Conservation (phyloP, 2,797 vertebrate species). For the Molossus molossus region DNA sequence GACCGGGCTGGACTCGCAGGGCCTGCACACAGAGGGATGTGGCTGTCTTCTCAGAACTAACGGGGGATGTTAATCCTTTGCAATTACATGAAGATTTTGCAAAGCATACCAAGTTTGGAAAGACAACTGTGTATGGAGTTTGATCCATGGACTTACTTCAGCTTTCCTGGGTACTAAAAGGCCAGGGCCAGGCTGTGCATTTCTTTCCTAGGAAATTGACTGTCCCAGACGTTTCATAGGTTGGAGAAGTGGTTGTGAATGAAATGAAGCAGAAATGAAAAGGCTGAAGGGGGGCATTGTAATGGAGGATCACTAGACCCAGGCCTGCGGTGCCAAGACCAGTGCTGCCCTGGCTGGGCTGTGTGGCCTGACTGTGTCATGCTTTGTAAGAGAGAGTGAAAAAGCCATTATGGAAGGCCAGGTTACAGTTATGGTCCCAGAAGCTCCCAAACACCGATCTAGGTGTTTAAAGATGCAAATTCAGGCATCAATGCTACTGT, state of each 20-base stretch:
- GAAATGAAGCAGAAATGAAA: slow-evolving; percentile 88
- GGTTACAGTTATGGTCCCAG: slow-evolving; percentile 94
- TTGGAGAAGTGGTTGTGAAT: slow-evolving; percentile 92
- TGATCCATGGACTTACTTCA: slow-evolving; percentile 96
- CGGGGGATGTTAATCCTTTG: slow-evolving; percentile 95
- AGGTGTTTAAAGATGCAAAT: neutral
- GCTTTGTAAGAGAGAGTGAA: slow-evolving; percentile 90
- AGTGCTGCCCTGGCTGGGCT: too few species aligned
- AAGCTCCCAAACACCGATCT: slow-evolving; percentile 62
- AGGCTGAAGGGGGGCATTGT: slow-evolving; percentile 93
- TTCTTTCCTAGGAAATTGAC: slow-evolving; percentile 95
- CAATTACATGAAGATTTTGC: slow-evolving; percentile 94
- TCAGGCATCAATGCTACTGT: neutral
- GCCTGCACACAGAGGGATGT: slow-evolving; percentile 93
- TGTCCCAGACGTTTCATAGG: slow-evolving; percentile 94
- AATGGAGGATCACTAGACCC: slow-evolving; percentile 70
- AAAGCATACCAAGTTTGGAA: slow-evolving; percentile 92
- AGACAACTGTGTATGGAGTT: slow-evolving; percentile 95
- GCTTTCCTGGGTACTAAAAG: slow-evolving; percentile 95
- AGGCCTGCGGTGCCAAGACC: too few species aligned
- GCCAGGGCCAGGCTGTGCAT: slow-evolving; percentile 94
- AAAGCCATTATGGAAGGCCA: slow-evolving; percentile 96
- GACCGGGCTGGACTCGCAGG: slow-evolving; percentile 93
- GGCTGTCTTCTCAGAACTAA: slow-evolving; percentile 93
- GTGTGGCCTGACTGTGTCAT: slow-evolving; percentile 88